phyloP scores from a whole-genome alignment of 2,888 invertebrate genomes.

The Odontocerum albicorne region DNA sequence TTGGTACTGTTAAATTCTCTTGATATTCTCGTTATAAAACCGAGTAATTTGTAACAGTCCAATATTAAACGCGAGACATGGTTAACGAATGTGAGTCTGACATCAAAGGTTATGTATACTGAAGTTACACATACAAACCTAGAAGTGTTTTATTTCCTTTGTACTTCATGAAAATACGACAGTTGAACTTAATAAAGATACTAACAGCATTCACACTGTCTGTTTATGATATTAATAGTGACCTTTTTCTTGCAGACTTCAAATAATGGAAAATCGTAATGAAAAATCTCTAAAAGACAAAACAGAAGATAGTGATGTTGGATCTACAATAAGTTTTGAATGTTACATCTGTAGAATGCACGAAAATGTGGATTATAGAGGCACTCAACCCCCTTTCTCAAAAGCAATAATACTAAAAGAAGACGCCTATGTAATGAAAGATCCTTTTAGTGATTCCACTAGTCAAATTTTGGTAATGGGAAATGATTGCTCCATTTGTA shows the following conservation, averaged over 20 bases:
- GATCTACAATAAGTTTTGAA: conserved; percentile 52
- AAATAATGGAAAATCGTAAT: conserved; percentile 16
- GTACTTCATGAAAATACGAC: no score
- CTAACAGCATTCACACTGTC: no score
- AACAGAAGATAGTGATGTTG: not conserved
- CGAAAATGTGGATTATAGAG: conserved; percentile 77
- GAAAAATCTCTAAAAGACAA: conserved; percentile 14
- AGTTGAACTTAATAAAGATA: no score
- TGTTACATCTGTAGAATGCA: conserved; percentile 67
- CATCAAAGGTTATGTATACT: no score
- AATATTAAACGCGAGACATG: no score
- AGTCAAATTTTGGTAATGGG: conserved; percentile 80
- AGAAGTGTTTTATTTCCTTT: no score
- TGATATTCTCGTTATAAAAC: no score
- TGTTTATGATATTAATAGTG: conserved; percentile 9
- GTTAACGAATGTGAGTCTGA: no score
- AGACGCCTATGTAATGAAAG: conserved; percentile 78
- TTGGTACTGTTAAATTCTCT: no score
- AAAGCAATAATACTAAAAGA: conserved; percentile 68
- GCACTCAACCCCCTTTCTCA: conserved; percentile 72
- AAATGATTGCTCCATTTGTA: conserved; percentile 71
- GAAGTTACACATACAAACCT: no score
- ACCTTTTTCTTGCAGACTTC: conserved; percentile 19
- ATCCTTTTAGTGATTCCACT: conserved; percentile 78
- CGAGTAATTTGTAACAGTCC: no score